phyloP scores from a whole-genome alignment of 35 echinoderm and acorn worm species.

The Eucidaris tribuloides region DNA sequence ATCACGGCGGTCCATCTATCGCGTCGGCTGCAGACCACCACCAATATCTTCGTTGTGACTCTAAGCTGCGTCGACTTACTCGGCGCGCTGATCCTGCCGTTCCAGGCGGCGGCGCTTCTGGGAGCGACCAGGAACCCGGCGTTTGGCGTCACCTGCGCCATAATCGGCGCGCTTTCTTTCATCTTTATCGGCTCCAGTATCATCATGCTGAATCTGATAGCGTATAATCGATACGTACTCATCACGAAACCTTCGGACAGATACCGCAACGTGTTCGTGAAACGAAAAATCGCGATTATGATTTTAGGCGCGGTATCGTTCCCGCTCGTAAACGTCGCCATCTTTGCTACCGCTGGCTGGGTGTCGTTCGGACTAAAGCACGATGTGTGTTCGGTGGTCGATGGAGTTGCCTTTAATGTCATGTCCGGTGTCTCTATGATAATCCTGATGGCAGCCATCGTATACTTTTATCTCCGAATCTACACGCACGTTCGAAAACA shows the following conservation, averaged over 20 bases:
- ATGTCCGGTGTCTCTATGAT: background rate
- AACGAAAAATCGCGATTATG: background rate
- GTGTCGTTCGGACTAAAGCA: background rate
- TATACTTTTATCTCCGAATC: background rate
- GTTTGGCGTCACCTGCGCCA: background rate
- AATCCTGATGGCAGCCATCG: constrained; percentile 1
- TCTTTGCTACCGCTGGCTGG: background rate
- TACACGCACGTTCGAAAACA: constrained; percentile 9
- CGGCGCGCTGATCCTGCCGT: background rate
- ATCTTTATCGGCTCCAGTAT: constrained; percentile 12
- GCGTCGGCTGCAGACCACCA: constrained; percentile 36
- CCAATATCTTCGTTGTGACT: constrained; percentile 54
- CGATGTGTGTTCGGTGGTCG: background rate
- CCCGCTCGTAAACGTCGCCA: background rate
- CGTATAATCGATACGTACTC: constrained; percentile 3
- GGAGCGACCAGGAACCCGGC: background rate
- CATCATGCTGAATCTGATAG: background rate
- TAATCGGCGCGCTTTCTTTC: constrained; percentile 2
- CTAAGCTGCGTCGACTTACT: constrained; percentile 45
- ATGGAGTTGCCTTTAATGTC: background rate
- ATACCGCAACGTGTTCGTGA: background rate
- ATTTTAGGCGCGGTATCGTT: background rate
- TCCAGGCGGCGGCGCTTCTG: background rate
- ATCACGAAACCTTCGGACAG: background rate
- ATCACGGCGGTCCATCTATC: constrained; percentile 10